A percentile compares a stretch with the other conserved stretches of the same genome.
These are phyloP conservation scores for Laothoe populi DNA, from an alignment of 2,888 invertebrate species.

Conservation along the genomic window DNA sequence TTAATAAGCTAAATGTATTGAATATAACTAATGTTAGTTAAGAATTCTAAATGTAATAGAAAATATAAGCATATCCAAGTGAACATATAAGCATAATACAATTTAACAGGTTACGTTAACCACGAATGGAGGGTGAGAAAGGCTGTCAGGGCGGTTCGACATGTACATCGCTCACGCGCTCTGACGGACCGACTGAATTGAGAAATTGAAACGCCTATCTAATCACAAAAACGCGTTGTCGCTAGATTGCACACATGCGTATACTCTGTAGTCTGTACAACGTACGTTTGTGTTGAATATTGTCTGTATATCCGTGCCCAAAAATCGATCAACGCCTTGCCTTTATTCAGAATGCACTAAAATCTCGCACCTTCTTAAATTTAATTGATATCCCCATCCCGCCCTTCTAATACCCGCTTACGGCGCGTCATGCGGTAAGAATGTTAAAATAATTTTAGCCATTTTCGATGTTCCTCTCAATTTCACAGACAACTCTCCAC, in stretches of 20 bases:
- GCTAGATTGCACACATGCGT: slow-evolving; percentile 46
- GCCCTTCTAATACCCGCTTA: slow-evolving; percentile 4
- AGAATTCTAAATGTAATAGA: not conserved
- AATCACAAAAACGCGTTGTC: slow-evolving; percentile 58
- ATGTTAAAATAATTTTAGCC: slow-evolving; percentile 64
- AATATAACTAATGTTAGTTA: not conserved
- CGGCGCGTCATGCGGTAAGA: slow-evolving; percentile 56
- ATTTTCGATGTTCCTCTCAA: slow-evolving; percentile 63
- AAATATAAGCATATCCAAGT: not conserved
- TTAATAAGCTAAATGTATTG: not conserved
- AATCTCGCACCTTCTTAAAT: slow-evolving; percentile 54
- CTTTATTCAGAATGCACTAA: slow-evolving; percentile 51
- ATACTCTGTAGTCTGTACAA: slow-evolving; percentile 33
- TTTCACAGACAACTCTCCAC: slow-evolving; percentile 62
- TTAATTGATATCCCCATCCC: slow-evolving; percentile 54
- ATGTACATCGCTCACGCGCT: slow-evolving; percentile 73
- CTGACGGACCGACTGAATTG: slow-evolving; percentile 79
- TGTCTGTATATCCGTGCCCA: slow-evolving; percentile 19
- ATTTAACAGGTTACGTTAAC: slow-evolving; percentile 18
- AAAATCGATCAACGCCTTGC: slow-evolving; percentile 51
- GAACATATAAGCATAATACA: slow-evolving; percentile 9
- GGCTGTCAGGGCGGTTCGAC: slow-evolving; percentile 63
- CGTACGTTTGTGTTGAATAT: slow-evolving; percentile 15
- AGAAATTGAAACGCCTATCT: slow-evolving; percentile 76
- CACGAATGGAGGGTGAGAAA: slow-evolving; percentile 36